Evolutionary conservation across 2,113 vertebrate genomes (phyloP), one percentile per base, ranked within the genome.

Genomic region (Pagrus major): DNA sequence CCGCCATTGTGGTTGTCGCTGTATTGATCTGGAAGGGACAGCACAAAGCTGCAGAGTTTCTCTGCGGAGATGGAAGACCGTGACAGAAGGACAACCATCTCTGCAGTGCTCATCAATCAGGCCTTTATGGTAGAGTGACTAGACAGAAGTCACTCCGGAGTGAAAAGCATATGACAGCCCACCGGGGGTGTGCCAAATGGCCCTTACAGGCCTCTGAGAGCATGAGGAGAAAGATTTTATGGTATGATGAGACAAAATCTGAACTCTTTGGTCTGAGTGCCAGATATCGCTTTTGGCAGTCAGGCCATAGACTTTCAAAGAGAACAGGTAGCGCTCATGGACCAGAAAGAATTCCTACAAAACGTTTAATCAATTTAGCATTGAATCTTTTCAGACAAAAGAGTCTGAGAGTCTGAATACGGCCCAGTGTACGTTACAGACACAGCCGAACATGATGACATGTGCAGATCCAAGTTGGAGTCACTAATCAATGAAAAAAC

Each of bases 81-180:
- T 78, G 68, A 66, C 35, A 80, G 76, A 88, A 90, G 81, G 79
- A 86, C 81, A 83, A 64, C 83, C 60, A 81, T 86, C 73, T 86
- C 89, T 90, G 83, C 81, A 78, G 81, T 77, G 56, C 67, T 86
- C 74, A 79, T 89, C 81, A 86, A 85, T 92, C 89, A 85, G 85
- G 80, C 54, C 74, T 86, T 92, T 90, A 83, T 85, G 73, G 76
- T 81, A 47, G 81, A 83, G 70, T 59, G 71, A 81, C 85, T 61
- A 71, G 84, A 86, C 75, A 78, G 78, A 80, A 90, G 84, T 85
- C 87, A 71, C 71, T 88, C 75, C 42, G 52, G 74, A 81, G 81
- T 75, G 72, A 86, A 88, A 86, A 70, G 76, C 76, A 66, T 79
- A 88, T 77, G 84, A 86, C 84, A 80, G 74, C 60, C 81, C 83